Percentiles rank a stretch among this genome's conserved stretches.
Conservation (phyloP, 2,113 vertebrate species). For the Clarias macrocephalus region DNA sequence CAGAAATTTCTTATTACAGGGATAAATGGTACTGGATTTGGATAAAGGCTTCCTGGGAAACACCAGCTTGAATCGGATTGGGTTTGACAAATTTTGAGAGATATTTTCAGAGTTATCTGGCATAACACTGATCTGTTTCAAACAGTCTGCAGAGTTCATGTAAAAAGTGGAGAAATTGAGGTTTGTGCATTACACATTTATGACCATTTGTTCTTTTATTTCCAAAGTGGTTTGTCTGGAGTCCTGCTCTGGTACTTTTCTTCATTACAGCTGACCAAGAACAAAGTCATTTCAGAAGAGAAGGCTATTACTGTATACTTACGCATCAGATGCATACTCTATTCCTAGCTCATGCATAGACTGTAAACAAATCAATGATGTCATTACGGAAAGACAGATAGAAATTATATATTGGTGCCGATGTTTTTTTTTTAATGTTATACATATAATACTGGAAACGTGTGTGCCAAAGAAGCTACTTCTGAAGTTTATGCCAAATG, state of each 20-base stretch:
- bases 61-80: neutral
- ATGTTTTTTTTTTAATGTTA: no score
- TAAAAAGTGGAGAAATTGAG: neutral
- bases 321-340: neutral
- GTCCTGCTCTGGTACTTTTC: neutral
- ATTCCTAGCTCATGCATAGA: neutral
- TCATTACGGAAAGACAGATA: neutral
- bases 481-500: no score
- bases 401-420: neutral
- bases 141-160: neutral
- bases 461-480: no score
- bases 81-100: neutral
- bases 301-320: neutral
- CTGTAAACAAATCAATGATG: neutral
- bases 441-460: no score
- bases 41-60: neutral
- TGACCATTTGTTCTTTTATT: neutral
- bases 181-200: neutral
- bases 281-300: neutral
- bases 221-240: neutral
- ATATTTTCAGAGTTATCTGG: neutral
- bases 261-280: neutral
- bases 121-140: neutral
- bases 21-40: neutral
- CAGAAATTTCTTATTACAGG: neutral